Evolutionary conservation across 2,888 invertebrate genomes (phyloP).

Genomic region (Sesia bembeciformis): DNA sequence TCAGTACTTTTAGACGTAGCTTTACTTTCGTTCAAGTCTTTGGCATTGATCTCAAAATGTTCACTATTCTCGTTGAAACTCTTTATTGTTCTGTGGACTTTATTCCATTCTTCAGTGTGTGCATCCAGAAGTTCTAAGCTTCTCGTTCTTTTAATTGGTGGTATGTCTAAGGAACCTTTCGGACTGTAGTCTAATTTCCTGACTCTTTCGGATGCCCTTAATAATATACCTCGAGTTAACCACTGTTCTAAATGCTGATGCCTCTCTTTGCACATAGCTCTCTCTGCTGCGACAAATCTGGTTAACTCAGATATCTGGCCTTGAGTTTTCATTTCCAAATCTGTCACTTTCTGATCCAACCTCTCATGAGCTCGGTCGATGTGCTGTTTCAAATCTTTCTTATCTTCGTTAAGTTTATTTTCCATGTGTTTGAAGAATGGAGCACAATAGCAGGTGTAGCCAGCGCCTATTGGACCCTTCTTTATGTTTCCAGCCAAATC

Average conservation of each 20-base stretch:
- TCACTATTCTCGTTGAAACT: constrained; percentile 53
- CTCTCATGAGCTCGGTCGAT: constrained; percentile 87
- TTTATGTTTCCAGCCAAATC: constrained; percentile 96
- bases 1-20: constrained; percentile 71
- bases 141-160: constrained; percentile 78
- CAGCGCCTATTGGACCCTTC: constrained; percentile 95
- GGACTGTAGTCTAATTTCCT: constrained; percentile 63
- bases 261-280: constrained; percentile 76
- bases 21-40: constrained; percentile 55
- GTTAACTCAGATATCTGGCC: constrained; percentile 82
- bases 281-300: constrained; percentile 77
- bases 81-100: constrained; percentile 47
- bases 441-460: constrained; percentile 94
- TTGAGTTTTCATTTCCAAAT: constrained; percentile 82
- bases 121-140: constrained; percentile 81
- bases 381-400: constrained; percentile 83
- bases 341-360: constrained; percentile 86
- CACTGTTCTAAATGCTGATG: constrained; percentile 81
- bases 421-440: constrained; percentile 93
- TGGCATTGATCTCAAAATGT: constrained; percentile 49
- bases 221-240: constrained; percentile 77
- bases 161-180: constrained; percentile 68
- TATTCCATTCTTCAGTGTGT: constrained; percentile 57
- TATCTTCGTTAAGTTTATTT: constrained; percentile 85
- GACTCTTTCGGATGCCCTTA: constrained; percentile 70